Base-by-base conservation (phyloP, 1,140 invertebrate genomes). In the Mylabris phalerata region DNA sequence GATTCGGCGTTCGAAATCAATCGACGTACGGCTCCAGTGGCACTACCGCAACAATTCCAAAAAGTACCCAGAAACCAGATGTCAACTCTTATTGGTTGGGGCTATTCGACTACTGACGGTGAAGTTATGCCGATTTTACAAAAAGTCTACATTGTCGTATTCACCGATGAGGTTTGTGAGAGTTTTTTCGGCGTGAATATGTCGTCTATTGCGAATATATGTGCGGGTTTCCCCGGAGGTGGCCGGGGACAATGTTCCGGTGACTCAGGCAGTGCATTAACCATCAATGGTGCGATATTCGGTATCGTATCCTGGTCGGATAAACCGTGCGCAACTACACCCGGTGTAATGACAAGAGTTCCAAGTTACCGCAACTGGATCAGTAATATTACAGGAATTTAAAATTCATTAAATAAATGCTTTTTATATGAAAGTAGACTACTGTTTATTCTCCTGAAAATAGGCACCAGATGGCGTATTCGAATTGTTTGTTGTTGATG, bases 181-280 rank as follows among this genome's bases (percentile, higher is more conserved):
- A 50, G 52, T 0, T 62, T 63, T 11, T 62, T 75, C 13, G 65
- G 74, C 50, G 13, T 50, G 0, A 40, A 6, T 40, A 7, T 40
- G 6, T 40, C 4, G 13, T 32, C 55, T 26, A 19, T 48, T 42
- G 10, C 55, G 45, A 3, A 73, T 41, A 11, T 66, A 4, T 77
- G 75, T 55, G 75, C 73, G 2, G 75, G 75, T 4, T 60, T 73
- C 25, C 65, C 67, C 4, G 67, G 73, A 54, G 75, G 75, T 4
- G 71, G 75, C 9, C 71, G 69, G 59, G 75, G 75, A 6, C 75
- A 77, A 59, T 77, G 75, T 60, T 48, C 65, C 63, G 79, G 79
- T 52, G 80, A 81, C 61, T 77, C 76, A 27, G 80, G 80, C 13
- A 79, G 80, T 19, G 79, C 80, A 27, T 57, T 81, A 4, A 70